A percentile compares a stretch with the other conserved stretches of the same genome.
Evolutionary conservation across 2,888 invertebrate species (phyloP).

Genomic region (Agrotis clavis): DNA sequence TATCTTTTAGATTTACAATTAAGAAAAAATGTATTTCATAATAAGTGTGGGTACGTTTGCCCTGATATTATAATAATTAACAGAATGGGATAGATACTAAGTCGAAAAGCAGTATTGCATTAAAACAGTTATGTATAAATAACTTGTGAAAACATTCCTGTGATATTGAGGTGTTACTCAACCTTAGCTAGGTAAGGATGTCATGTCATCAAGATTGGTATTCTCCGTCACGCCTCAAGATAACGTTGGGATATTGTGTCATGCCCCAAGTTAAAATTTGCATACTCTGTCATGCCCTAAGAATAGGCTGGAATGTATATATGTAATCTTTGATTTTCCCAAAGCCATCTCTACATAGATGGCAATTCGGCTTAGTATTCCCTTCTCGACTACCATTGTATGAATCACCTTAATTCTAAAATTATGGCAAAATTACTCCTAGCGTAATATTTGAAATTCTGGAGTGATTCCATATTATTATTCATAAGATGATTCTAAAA

Average conservation of each 20-base stretch:
- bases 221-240: neutral
- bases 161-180: neutral
- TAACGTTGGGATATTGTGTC: neutral
- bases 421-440: slow-evolving; percentile 21
- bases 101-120: neutral
- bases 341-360: neutral
- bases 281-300: no score
- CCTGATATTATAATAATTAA: slow-evolving; percentile 12
- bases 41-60: slow-evolving; percentile 15
- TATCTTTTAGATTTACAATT: slow-evolving; percentile 65
- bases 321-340: neutral
- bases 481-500: neutral
- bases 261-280: neutral
- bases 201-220: no score
- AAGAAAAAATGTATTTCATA: slow-evolving; percentile 34
- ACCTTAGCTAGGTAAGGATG: neutral
- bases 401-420: slow-evolving; percentile 10
- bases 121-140: neutral
- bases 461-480: slow-evolving; percentile 1
- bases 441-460: neutral
- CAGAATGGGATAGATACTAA: slow-evolving; percentile 18
- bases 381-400: slow-evolving; percentile 6
- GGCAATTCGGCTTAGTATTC: slow-evolving; percentile 22
- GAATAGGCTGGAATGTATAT: no score
- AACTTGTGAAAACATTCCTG: neutral